phyloP scores from a whole-genome alignment of 2,113 vertebrate species.

The Dunckerocampus dactyliophorus region DNA sequence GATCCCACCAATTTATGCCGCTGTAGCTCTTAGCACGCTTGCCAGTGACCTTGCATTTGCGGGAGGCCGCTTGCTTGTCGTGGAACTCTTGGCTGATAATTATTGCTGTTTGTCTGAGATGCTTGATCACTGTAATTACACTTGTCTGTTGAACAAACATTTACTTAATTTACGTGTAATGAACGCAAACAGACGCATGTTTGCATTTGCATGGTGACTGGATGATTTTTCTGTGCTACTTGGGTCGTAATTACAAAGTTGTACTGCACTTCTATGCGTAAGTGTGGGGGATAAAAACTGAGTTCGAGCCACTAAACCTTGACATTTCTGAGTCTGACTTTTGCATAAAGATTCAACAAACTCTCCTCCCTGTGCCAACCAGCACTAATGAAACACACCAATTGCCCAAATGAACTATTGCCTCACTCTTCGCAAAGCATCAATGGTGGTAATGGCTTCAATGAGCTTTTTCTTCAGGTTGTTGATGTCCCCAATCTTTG shows the following conservation, averaged over 20 bases:
- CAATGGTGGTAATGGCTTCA: no score
- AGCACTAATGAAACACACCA: conserved; percentile 53
- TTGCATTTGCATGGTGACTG: background rate
- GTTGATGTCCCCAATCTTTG: no score
- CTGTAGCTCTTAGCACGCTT: conserved; percentile 28
- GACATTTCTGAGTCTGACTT: conserved; percentile 30
- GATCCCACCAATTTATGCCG: conserved; percentile 32
- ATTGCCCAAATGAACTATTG: conserved; percentile 61
- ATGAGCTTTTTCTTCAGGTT: no score
- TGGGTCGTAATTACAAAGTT: conserved; percentile 62
- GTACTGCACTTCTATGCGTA: conserved; percentile 5
- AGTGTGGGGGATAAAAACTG: conserved; percentile 8
- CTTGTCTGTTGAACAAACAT: conserved; percentile 22
- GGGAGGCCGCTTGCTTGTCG: conserved; percentile 30
- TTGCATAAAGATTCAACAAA: conserved; percentile 25
- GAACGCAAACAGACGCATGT: conserved; percentile 14
- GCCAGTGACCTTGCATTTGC: conserved; percentile 42
- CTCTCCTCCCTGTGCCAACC: conserved; percentile 51
- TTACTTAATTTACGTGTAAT: conserved; percentile 45
- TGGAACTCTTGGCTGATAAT: conserved; percentile 51
- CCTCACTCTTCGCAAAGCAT: conserved; percentile 50
- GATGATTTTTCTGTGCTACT: conserved; percentile 56
- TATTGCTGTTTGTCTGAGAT: conserved; percentile 42
- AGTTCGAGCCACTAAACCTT: background rate
- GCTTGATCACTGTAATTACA: conserved; percentile 50